phyloP scores from a whole-genome alignment of 2,797 vertebrate genomes.

The Crocodylus rhombifer region DNA sequence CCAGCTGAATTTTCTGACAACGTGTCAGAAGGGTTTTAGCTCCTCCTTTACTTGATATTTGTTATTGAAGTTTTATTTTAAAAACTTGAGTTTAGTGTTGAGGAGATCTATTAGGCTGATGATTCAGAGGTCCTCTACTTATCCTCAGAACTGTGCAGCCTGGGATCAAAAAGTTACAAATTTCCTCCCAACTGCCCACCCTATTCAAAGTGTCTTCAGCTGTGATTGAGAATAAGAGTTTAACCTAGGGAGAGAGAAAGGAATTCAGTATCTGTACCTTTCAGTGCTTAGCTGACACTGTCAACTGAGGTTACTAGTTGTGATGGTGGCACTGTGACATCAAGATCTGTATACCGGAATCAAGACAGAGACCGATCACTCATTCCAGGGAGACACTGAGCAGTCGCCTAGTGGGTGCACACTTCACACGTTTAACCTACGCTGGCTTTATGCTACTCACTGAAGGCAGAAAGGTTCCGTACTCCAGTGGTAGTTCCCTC shows the following conservation, averaged over 20 bases:
- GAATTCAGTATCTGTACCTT: background rate
- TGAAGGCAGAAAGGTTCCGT: background rate
- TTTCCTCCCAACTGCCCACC: background rate
- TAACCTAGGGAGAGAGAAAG: accelerated
- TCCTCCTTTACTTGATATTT: background rate
- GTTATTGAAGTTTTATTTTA: background rate
- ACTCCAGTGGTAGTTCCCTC: background rate
- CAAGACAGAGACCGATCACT: background rate
- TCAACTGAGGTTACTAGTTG: background rate
- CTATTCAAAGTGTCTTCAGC: background rate
- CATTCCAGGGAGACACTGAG: background rate
- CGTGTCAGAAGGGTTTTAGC: background rate
- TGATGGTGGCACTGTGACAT: background rate
- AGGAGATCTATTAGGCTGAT: background rate
- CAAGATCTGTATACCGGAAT: background rate
- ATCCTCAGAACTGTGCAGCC: background rate
- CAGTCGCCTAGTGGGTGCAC: background rate
- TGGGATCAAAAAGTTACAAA: background rate
- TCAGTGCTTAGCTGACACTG: background rate
- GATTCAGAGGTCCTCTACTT: background rate
- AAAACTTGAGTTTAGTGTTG: background rate
- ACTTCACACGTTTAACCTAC: background rate
- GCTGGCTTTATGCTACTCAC: background rate
- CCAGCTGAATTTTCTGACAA: background rate
- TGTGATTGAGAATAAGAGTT: background rate